Conservation (phyloP, 2,888 invertebrate genomes). For the Mythimna loreyi region DNA sequence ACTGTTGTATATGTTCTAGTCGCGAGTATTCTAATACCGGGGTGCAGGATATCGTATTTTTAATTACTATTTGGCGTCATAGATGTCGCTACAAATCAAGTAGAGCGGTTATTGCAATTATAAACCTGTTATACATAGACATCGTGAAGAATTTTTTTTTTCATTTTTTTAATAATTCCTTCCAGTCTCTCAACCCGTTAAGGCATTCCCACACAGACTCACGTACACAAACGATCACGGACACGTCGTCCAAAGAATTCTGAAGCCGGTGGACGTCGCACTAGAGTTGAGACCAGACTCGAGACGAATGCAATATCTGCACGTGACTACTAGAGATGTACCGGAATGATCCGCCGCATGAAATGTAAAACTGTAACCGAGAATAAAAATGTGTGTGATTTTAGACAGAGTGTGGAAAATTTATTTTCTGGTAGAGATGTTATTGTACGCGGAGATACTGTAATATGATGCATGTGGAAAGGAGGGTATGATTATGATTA, state of each 20-base stretch:
- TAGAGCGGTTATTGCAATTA: too few species aligned
- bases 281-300: conserved; percentile 54
- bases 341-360: conserved; percentile 50
- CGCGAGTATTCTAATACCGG: too few species aligned
- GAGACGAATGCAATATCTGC: conserved; percentile 64
- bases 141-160: neutral
- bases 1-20: too few species aligned
- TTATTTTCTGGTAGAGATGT: conserved; percentile 15
- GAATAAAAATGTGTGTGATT: conserved; percentile 55
- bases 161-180: conserved; percentile 2
- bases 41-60: too few species aligned
- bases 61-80: too few species aligned
- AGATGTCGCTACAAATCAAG: too few species aligned
- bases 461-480: neutral
- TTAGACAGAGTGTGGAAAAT: neutral
- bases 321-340: conserved; percentile 64
- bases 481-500: neutral
- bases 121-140: neutral
- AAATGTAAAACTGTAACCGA: conserved; percentile 58
- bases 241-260: conserved; percentile 37
- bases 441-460: neutral
- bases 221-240: conserved; percentile 45
- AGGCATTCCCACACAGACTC: conserved; percentile 17
- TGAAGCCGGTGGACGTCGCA: conserved; percentile 25
- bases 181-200: conserved; percentile 6